Percentiles rank a stretch among this genome's conserved stretches.
phyloP scores from a whole-genome alignment of 2,113 vertebrate species.

The Trochalopteron elliotii region DNA sequence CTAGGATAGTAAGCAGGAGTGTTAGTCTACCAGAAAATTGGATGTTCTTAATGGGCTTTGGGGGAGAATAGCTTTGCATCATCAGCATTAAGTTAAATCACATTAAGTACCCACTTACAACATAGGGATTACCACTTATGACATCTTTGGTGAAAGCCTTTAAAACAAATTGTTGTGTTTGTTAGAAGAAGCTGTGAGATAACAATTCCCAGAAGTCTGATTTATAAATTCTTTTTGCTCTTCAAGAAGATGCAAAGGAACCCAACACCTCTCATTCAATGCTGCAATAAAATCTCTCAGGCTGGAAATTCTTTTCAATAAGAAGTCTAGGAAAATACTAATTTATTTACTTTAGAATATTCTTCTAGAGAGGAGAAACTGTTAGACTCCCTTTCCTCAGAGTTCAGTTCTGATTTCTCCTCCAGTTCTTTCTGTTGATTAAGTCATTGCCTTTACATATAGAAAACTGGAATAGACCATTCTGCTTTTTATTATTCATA shows the following conservation, averaged over 20 bases:
- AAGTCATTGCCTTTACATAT: neutral
- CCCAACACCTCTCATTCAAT: neutral
- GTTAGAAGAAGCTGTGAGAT: constrained; percentile 54
- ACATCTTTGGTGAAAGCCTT: constrained; percentile 66
- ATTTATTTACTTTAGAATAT: neutral
- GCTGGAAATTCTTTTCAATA: neutral
- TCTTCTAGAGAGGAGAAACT: neutral
- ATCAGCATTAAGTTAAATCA: constrained; percentile 60
- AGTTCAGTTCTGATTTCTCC: neutral
- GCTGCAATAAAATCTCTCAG: neutral
- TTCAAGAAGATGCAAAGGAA: constrained; percentile 6
- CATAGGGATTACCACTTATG: constrained; percentile 47
- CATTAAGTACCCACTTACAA: constrained; percentile 46
- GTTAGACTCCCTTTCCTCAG: neutral
- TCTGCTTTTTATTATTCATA: constrained; percentile 5
- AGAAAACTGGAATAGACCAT: neutral
- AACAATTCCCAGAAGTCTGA: constrained; percentile 45
- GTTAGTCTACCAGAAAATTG: constrained; percentile 57
- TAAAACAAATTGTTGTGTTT: constrained; percentile 63
- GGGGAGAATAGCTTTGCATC: constrained; percentile 51
- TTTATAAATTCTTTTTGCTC: constrained; percentile 34
- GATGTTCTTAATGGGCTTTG: constrained; percentile 57
- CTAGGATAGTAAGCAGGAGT: constrained; percentile 19
- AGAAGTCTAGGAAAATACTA: neutral
- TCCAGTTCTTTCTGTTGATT: neutral